Evolutionary conservation across 2,888 invertebrate genomes (phyloP).

Genomic region (Pristionchus entomophagus): DNA sequence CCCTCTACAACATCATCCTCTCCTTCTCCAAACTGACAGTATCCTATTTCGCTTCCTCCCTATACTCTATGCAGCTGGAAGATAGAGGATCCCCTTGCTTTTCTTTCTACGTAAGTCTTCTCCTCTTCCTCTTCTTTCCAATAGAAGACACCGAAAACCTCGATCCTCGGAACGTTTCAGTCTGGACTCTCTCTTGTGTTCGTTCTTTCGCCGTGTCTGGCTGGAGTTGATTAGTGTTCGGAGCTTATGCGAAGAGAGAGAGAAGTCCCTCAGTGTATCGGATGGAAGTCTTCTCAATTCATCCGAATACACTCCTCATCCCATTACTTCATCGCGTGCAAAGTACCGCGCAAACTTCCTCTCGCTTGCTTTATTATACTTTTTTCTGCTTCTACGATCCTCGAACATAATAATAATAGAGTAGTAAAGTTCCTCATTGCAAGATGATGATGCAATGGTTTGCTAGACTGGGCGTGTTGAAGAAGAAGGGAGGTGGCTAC

Average conservation of each 20-base stretch:
- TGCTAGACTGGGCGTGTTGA: not conserved
- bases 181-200: not conserved
- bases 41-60: conserved; percentile 22
- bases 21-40: conserved; percentile 6
- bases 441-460: not conserved
- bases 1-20: not conserved
- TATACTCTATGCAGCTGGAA: not conserved
- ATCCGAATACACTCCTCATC: conserved; percentile 15
- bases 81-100: conserved; percentile 28
- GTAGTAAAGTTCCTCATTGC: not conserved
- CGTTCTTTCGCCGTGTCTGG: not conserved
- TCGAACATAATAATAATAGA: conserved; percentile 10
- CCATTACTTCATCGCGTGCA: not conserved
- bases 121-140: not conserved
- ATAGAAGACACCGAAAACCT: not conserved
- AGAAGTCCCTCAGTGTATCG: conserved; percentile 26
- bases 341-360: not conserved
- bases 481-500: not conserved
- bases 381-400: not conserved
- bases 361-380: not conserved
- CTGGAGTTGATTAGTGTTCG: not conserved
- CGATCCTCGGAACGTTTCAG: not conserved
- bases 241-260: not conserved
- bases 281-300: not conserved
- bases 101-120: conserved; percentile 7